Evolutionary conservation across 2,888 invertebrate genomes (phyloP), one percentile per base, ranked within the genome.

Genomic region (Drosophila antonietae): DNA sequence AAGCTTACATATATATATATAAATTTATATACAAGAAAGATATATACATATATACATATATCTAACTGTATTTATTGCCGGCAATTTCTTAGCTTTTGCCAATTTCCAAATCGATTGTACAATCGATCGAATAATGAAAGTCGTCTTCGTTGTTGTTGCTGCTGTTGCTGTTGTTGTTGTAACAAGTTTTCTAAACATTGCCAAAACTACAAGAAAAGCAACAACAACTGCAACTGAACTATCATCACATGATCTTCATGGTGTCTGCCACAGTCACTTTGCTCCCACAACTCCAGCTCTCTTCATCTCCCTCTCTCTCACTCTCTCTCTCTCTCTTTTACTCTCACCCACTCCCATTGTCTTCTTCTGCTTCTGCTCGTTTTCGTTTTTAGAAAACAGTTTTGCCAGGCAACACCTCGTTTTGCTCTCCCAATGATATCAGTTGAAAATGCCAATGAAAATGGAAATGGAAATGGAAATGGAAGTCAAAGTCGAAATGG

Each of bases 111-210:
- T 59, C 68, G 78, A 81, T 87, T 81, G 83, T 81, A 78, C 84
- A 84, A 84, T 83, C 79, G 68, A 84, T 83, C 82, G 68, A 86
- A 74, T 83, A 88, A 84, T 83, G 88, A 87, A 83, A 88, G 82
- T 81, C 51, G 83, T 74, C 44, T 51, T 31, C 33, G n/a, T 46
- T 53, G 52, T 59, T 52, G 51, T 31, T 31, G 31, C 7, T 31
- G 6, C 1, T 7, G 31, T 31, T 31, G 31, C 2, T 31, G 8
- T 46, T 56, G 56, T 41, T 58, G 46, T 46, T 58, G 61, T 55
- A 83, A 68, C 82, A 35, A 72, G 84, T 86, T 84, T 84, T 84
- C 70, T 70, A 75, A 73, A 55, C 62, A 59, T 23, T 43, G 37
- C 41, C 66, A 67, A 64, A 33, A 51, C 52, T 37, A 46, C 39